Percentiles rank a stretch among this genome's conserved stretches.
These are phyloP conservation scores for Hypolimnas misippus DNA, from an alignment of 2,888 invertebrate species.

Conservation along the genomic window DNA sequence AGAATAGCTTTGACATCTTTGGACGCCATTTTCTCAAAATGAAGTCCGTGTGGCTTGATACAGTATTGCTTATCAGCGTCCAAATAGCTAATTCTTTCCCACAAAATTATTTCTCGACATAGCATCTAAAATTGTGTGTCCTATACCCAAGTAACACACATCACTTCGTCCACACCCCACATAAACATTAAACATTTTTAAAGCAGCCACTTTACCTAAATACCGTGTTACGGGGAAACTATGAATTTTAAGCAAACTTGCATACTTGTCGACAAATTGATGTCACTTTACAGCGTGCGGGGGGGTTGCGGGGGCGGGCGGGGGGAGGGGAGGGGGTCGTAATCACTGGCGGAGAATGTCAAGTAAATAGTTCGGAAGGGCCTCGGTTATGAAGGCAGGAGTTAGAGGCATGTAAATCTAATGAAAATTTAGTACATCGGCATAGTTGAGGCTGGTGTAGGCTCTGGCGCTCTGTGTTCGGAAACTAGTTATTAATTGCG, in stretches of 20 bases:
- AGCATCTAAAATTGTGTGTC: no score
- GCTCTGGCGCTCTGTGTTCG: no score
- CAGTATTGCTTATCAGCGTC: no score
- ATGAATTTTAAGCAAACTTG: slow-evolving; percentile 30
- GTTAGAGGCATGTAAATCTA: slow-evolving; percentile 31
- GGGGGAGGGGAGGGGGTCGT: slow-evolving; percentile 10
- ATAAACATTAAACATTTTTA: background rate
- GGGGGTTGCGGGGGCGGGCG: background rate
- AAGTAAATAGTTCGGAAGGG: slow-evolving; percentile 28
- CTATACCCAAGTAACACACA: background rate
- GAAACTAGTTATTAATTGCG: background rate
- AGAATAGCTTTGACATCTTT: no score
- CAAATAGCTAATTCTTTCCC: no score
- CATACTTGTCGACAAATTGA: slow-evolving; percentile 15
- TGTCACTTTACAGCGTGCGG: slow-evolving; percentile 12
- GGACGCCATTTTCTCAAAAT: no score
- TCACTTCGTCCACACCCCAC: background rate
- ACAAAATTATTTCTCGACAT: no score
- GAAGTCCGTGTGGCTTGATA: no score
- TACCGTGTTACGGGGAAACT: slow-evolving; percentile 16
- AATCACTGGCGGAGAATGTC: slow-evolving; percentile 30
- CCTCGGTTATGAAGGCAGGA: slow-evolving; percentile 27
- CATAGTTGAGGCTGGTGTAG: slow-evolving; percentile 23
- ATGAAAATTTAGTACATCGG: slow-evolving; percentile 34
- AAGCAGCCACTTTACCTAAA: slow-evolving; percentile 11